Base-by-base conservation (phyloP, 2,113 vertebrate species). In the Pao palembangensis region DNA sequence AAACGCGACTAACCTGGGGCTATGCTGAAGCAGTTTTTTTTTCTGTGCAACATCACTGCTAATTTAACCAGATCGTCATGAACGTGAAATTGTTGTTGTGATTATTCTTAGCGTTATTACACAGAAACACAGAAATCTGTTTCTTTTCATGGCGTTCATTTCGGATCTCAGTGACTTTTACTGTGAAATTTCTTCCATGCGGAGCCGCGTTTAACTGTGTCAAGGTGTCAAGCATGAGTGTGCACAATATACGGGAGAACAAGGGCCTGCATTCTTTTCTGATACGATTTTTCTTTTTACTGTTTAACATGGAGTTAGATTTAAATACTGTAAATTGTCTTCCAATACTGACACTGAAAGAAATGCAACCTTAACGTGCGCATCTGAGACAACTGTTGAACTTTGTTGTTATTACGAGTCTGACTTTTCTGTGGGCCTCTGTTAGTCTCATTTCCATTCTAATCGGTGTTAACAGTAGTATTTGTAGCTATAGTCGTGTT, bases 321-420 rank as follows among this genome's bases (percentile, higher is more conserved):
- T 84, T 89, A 82, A 87, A 88, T 90, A 89, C 78, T 90, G 85
- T 88, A 90, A 82, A 89, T 90, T 87, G 90, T 91, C 90, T 91
- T 92, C 88, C 88, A 91, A 88, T 81, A 85, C 59, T 80, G 80
- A 87, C 75, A 78, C 78, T 42, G 68, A 85, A 83, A 79, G 81
- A 76, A 83, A 89, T 87, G 83, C 86, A 88, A 83, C 78, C 84
- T 78, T 82, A 73, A 85, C 42, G 61, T 76, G 79, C 81, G 85
- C 65, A 78, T 85, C 75, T 78, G 80, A 75, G 77, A 81, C 70
- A 57, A 79, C 56, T 69, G 75, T 84, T 75, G 61, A 67, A 72
- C 66, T 64, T 73, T 69, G 74, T 79, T 79, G 79, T 87, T 84
- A 55, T 81, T 77, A 64, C 66, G 56, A 80, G 69, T 75, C 71